Evolutionary conservation across 2,797 vertebrate genomes (phyloP).

Genomic region (Alca torda): DNA sequence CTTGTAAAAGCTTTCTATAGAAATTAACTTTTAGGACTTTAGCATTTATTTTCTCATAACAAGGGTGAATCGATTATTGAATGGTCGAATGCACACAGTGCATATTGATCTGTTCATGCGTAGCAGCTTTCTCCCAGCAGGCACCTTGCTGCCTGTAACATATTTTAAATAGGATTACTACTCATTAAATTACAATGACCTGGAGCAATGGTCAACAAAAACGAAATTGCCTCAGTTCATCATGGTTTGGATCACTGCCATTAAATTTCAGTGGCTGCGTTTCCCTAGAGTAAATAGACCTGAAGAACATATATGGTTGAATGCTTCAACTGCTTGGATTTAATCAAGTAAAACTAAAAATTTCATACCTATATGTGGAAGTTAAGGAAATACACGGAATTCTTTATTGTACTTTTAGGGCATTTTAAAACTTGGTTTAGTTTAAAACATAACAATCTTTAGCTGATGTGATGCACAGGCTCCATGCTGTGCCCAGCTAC

Average conservation of each 20-base stretch:
- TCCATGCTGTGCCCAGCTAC: neutral
- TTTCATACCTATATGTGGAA: constrained; percentile 8
- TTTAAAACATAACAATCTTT: neutral
- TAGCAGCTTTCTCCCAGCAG: constrained; percentile 73
- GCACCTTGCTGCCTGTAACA: constrained; percentile 60
- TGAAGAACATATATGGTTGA: constrained; percentile 39
- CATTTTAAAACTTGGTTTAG: constrained; percentile 2
- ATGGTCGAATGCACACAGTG: constrained; percentile 74
- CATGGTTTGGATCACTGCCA: constrained; percentile 62
- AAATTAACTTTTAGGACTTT: constrained; percentile 73
- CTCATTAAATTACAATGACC: constrained; percentile 78
- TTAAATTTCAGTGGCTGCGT: constrained; percentile 2
- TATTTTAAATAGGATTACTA: constrained; percentile 76
- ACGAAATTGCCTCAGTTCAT: constrained; percentile 68
- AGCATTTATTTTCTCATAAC: constrained; percentile 79
- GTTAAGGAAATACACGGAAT: neutral
- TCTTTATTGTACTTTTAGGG: neutral
- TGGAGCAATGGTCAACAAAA: constrained; percentile 72
- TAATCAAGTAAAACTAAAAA: constrained; percentile 26
- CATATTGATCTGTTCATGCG: constrained; percentile 75
- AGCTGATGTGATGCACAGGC: neutral
- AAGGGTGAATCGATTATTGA: constrained; percentile 79
- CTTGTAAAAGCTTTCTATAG: constrained; percentile 71
- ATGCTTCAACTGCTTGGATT: constrained; percentile 39
- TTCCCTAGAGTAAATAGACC: constrained; percentile 41